A percentile compares a stretch with the other conserved stretches of the same genome.
phyloP scores from a whole-genome alignment of 2,888 invertebrate genomes.

The Terebella lapidaria region DNA sequence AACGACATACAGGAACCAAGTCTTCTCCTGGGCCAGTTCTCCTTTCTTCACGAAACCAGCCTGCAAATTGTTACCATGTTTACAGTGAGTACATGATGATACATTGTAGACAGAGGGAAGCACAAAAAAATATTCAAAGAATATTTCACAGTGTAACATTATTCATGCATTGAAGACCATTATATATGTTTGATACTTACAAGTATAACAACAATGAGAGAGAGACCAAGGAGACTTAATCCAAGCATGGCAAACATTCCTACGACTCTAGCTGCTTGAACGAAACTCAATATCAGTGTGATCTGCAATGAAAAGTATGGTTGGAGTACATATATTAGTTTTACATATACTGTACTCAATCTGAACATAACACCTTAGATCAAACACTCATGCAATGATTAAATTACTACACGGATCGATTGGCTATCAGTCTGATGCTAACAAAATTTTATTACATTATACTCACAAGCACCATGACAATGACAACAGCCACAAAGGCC shows the following conservation, averaged over 20 bases:
- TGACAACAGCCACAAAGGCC: conserved; percentile 1
- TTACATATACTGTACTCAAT: no score
- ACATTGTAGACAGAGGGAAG: no score
- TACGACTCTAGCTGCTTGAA: neutral
- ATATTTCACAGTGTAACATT: no score
- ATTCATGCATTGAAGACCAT: no score
- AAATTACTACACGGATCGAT: no score
- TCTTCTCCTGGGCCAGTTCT: neutral
- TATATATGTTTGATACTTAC: neutral
- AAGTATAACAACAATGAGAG: neutral
- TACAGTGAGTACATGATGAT: no score
- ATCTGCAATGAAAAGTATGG: neutral
- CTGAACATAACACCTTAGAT: no score
- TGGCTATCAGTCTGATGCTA: no score
- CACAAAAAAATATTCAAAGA: no score
- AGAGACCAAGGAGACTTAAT: neutral
- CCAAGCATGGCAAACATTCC: neutral
- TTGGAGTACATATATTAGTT: neutral
- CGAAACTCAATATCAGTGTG: neutral
- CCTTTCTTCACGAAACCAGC: neutral
- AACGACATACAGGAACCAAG: conserved; percentile 1
- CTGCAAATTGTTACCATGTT: no score
- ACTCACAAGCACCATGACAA: conserved; percentile 1
- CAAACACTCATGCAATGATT: no score
- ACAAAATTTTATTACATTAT: no score